Conservation (phyloP, 2,888 invertebrate genomes). For the Coenonympha glycerion region DNA sequence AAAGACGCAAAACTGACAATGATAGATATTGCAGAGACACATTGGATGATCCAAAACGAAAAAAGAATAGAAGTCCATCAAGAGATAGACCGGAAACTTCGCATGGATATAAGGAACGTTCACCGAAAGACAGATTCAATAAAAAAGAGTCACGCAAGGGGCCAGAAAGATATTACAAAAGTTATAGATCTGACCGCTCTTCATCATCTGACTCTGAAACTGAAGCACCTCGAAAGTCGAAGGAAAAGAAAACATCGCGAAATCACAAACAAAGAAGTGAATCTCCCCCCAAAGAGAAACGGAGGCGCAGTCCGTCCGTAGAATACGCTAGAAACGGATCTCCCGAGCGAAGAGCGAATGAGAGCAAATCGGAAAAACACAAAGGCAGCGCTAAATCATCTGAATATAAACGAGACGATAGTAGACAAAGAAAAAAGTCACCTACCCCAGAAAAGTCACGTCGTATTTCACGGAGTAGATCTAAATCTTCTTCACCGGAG, state of each 20-base stretch:
- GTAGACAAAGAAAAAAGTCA: constrained; percentile 41
- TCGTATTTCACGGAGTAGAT: constrained; percentile 37
- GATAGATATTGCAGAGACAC: constrained; percentile 30
- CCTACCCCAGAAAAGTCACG: constrained; percentile 36
- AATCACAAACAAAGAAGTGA: constrained; percentile 40
- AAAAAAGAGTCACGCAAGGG: constrained; percentile 29
- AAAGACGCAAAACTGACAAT: constrained; percentile 33
- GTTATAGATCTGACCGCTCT: constrained; percentile 38
- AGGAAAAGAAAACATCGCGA: constrained; percentile 37
- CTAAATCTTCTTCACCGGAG: constrained; percentile 44
- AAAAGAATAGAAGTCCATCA: constrained; percentile 44
- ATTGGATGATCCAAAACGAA: constrained; percentile 37
- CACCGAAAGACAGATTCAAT: constrained; percentile 29
- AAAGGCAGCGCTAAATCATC: constrained; percentile 38
- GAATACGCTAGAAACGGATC: constrained; percentile 37
- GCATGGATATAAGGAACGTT: constrained; percentile 43
- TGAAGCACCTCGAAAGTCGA: constrained; percentile 43
- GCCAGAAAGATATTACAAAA: constrained; percentile 45
- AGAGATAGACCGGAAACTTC: constrained; percentile 47
- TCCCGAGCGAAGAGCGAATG: constrained; percentile 29
- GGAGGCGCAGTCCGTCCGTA: constrained; percentile 43
- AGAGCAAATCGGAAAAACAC: constrained; percentile 43
- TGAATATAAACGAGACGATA: constrained; percentile 41
- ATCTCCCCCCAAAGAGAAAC: constrained; percentile 39
- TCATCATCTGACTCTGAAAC: constrained; percentile 52